Conservation (phyloP, 2,888 invertebrate genomes). For the Drosophila trichaetosa region DNA sequence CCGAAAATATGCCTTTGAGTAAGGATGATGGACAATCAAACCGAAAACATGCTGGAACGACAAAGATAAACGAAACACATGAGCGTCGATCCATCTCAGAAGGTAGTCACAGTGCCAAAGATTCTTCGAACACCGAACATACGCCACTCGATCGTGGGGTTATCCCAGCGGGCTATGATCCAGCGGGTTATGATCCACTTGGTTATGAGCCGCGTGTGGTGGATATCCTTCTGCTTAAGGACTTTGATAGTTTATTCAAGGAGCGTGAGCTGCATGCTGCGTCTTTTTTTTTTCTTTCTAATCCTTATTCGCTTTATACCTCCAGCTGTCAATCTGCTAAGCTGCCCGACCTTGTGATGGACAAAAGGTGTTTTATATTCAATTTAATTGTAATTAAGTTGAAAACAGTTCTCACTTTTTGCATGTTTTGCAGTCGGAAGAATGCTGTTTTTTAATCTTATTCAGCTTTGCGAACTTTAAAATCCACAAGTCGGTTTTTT, state of each 20-base stretch:
- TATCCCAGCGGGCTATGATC: too few relatives aligned
- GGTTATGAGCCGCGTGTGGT: slow-evolving; percentile 26
- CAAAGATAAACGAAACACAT: slow-evolving; percentile 14
- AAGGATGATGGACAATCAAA: neutral
- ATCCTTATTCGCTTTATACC: neutral
- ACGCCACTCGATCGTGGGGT: neutral
- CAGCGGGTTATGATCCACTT: too few relatives aligned
- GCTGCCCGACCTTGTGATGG: neutral
- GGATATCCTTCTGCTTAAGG: slow-evolving; percentile 49
- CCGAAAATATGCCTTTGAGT: neutral
- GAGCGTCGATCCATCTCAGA: slow-evolving; percentile 54
- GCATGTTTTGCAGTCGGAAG: neutral
- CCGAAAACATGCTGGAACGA: neutral
- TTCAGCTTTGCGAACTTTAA: neutral
- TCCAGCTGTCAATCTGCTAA: neutral
- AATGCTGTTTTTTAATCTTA: neutral
- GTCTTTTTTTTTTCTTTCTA: neutral
- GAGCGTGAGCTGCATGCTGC: slow-evolving; percentile 3
- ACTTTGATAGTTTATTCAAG: slow-evolving; percentile 59
- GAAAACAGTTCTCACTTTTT: neutral
- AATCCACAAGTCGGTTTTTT: neutral
- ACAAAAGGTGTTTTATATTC: neutral
- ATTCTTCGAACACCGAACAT: neutral
- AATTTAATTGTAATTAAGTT: neutral
- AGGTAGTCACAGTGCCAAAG: neutral